Evolutionary conservation across 2,797 vertebrate species (phyloP).

Genomic region (Artibeus lituratus): DNA sequence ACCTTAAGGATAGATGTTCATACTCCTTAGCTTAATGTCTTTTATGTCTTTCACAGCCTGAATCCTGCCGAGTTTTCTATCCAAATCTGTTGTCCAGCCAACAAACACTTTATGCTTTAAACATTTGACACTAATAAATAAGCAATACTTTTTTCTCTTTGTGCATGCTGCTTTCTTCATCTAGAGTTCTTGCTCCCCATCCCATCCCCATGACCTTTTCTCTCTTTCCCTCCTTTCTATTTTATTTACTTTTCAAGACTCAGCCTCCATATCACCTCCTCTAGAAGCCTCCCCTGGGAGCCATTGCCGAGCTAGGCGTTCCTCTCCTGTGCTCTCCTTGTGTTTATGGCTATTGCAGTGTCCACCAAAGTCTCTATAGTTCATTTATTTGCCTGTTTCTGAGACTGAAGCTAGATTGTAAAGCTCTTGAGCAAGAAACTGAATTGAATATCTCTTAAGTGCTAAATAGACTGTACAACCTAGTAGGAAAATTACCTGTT

Average conservation of each 20-base stretch:
- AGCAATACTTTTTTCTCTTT: neutral
- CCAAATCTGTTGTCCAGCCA: neutral
- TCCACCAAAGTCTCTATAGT: neutral
- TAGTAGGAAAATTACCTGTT: neutral
- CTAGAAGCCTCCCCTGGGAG: neutral
- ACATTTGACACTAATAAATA: neutral
- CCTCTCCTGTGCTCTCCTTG: neutral
- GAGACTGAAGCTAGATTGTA: slow-evolving; percentile 13
- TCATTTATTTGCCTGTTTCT: neutral
- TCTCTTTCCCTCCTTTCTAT: neutral
- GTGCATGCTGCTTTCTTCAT: neutral
- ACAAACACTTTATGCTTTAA: neutral
- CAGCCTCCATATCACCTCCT: neutral
- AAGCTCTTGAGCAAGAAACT: neutral
- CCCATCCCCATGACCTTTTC: neutral
- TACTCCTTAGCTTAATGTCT: neutral
- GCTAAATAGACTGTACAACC: neutral
- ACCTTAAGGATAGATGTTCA: neutral
- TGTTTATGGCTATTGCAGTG: neutral
- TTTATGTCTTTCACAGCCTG: neutral
- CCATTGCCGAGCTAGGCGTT: neutral
- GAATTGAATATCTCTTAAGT: neutral
- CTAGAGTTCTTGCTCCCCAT: neutral
- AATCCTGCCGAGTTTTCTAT: neutral
- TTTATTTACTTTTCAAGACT: neutral